Evolutionary conservation across 2,797 vertebrate genomes (phyloP).

Genomic region (Halcyon smyrnensis): DNA sequence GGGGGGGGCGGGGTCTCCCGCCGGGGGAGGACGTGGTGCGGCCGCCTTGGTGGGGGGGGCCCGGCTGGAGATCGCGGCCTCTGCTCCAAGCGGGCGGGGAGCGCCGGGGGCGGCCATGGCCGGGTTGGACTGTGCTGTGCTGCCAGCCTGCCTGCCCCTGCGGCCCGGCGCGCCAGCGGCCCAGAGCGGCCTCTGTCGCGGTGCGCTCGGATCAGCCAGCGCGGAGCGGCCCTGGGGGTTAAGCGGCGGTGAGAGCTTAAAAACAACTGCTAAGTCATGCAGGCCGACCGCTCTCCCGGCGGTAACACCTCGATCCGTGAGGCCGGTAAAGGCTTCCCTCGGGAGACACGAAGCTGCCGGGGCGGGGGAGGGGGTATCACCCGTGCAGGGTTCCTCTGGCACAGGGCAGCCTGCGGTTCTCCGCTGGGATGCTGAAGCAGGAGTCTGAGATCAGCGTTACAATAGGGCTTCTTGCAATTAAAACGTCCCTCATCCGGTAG

Average conservation of each 20-base stretch:
- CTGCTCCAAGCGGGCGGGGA: too few species aligned
- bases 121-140: neutral
- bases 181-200: neutral
- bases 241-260: rapidly evolving
- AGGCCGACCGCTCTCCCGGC: neutral
- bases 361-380: neutral
- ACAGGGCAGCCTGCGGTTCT: neutral
- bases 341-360: neutral
- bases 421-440: neutral
- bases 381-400: rapidly evolving
- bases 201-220: neutral
- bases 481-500: rapidly evolving
- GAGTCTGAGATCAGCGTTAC: rapidly evolving
- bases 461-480: rapidly evolving
- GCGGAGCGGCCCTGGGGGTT: neutral
- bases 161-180: neutral
- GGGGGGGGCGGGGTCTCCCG: too few species aligned
- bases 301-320: neutral
- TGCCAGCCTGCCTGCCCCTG: neutral
- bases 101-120: neutral
- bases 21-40: neutral
- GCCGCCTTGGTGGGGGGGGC: neutral
- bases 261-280: neutral
- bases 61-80: neutral
- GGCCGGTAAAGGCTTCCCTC: rapidly evolving